phyloP scores from a whole-genome alignment of 2,888 invertebrate species.

The Lithophane semibrunnea region DNA sequence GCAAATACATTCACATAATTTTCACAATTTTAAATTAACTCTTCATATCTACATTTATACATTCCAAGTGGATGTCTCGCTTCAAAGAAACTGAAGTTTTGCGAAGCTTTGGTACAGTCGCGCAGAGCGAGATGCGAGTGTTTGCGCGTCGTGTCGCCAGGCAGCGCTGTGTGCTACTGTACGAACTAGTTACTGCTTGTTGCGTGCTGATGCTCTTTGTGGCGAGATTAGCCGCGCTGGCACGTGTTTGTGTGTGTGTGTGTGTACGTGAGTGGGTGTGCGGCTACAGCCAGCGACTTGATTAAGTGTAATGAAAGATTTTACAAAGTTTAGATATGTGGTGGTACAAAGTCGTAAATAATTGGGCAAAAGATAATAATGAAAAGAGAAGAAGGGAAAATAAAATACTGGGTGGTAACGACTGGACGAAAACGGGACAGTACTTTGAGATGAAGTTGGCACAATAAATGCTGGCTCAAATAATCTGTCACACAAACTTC shows the following conservation, averaged over 20 bases:
- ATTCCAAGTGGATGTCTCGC: slow-evolving; percentile 6
- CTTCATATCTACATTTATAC: neutral
- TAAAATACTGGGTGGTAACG: neutral
- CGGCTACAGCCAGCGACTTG: neutral
- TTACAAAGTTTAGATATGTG: neutral
- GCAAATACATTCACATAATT: neutral
- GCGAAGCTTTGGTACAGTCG: slow-evolving; percentile 10
- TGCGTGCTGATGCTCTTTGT: slow-evolving; percentile 17
- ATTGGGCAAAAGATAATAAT: neutral
- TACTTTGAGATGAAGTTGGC: too few species aligned
- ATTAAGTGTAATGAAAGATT: slow-evolving; percentile 14
- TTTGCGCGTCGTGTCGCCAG: neutral
- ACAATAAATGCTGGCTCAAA: too few species aligned
- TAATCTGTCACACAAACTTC: too few species aligned
- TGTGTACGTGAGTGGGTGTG: neutral
- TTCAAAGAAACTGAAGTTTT: slow-evolving; percentile 30
- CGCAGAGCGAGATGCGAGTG: slow-evolving; percentile 8
- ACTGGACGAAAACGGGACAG: neutral
- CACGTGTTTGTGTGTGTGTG: neutral
- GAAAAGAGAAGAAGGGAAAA: neutral
- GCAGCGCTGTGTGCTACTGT: slow-evolving; percentile 11
- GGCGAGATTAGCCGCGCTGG: slow-evolving; percentile 3
- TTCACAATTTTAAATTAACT: neutral
- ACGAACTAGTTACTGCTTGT: slow-evolving; percentile 4
- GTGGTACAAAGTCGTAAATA: neutral